phyloP scores from a whole-genome alignment of 23 tunicate genomes.

The Clavelina lepadiformis region DNA sequence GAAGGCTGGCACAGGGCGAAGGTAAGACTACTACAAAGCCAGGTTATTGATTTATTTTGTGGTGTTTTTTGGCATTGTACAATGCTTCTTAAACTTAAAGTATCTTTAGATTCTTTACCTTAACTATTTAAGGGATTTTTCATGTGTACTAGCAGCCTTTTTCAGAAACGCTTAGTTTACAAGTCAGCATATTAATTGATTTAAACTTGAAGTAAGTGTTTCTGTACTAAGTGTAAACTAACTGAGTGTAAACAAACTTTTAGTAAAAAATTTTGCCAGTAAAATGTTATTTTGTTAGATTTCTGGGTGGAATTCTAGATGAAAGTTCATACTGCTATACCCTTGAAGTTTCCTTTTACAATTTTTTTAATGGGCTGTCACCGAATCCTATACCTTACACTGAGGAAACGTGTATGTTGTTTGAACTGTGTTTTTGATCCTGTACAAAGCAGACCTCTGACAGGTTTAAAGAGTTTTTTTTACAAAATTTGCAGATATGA shows the following conservation, averaged over 20 bases:
- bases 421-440: not conserved
- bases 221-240: not conserved
- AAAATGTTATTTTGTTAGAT: slow-evolving; percentile 23
- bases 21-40: too few species aligned
- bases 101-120: too few species aligned
- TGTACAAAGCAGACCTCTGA: not conserved
- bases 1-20: slow-evolving; percentile 95
- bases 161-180: too few species aligned
- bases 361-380: slow-evolving; percentile 76
- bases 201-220: not conserved
- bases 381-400: slow-evolving; percentile 74
- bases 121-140: too few species aligned
- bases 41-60: too few species aligned
- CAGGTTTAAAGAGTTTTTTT: not conserved
- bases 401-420: slow-evolving; percentile 78
- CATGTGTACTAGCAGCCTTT: too few species aligned
- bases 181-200: too few species aligned
- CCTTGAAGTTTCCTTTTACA: slow-evolving; percentile 93
- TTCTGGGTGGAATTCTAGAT: slow-evolving; percentile 90
- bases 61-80: too few species aligned
- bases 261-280: too few species aligned
- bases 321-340: slow-evolving; percentile 94
- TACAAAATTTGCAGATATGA: slow-evolving; percentile 24
- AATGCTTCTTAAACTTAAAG: too few species aligned
- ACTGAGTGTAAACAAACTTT: too few species aligned